Conservation (phyloP, 2,113 vertebrate species). For the Perccottus glenii region DNA sequence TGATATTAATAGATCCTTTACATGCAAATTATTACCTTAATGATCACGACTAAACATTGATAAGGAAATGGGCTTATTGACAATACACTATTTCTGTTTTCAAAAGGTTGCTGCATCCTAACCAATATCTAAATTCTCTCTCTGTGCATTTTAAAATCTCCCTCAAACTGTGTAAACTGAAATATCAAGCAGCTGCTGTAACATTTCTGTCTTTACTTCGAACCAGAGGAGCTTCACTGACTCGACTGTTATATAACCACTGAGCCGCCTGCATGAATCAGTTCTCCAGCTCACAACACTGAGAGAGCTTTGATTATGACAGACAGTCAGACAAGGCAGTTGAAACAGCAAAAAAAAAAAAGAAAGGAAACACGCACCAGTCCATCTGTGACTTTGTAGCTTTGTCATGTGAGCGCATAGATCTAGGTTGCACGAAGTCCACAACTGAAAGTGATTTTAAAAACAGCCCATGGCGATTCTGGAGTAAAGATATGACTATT, state of each 20-base stretch:
- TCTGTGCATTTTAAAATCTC: not conserved
- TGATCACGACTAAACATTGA: too few species aligned
- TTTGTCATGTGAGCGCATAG: constrained; percentile 38
- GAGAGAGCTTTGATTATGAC: constrained; percentile 67
- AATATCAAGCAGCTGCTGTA: constrained; percentile 35
- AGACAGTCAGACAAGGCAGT: constrained; percentile 55
- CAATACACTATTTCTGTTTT: too few species aligned
- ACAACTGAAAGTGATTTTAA: constrained; percentile 22
- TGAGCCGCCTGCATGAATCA: constrained; percentile 57
- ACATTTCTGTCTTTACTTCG: constrained; percentile 36
- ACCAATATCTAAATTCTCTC: too few species aligned
- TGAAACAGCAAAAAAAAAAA: constrained; percentile 24
- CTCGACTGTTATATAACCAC: constrained; percentile 53
- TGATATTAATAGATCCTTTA: too few species aligned
- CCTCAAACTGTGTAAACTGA: not conserved
- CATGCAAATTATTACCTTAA: too few species aligned
- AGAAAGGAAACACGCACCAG: constrained; percentile 24
- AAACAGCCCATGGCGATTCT: constrained; percentile 31
- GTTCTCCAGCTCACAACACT: constrained; percentile 69
- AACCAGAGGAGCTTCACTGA: constrained; percentile 33
- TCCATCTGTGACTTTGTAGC: constrained; percentile 25
- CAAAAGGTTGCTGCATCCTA: too few species aligned
- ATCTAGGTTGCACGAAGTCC: constrained; percentile 9
- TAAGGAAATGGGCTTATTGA: too few species aligned
- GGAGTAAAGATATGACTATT: constrained; percentile 23